Conservation (phyloP, 1,140 invertebrate species). For the Apis florea region DNA sequence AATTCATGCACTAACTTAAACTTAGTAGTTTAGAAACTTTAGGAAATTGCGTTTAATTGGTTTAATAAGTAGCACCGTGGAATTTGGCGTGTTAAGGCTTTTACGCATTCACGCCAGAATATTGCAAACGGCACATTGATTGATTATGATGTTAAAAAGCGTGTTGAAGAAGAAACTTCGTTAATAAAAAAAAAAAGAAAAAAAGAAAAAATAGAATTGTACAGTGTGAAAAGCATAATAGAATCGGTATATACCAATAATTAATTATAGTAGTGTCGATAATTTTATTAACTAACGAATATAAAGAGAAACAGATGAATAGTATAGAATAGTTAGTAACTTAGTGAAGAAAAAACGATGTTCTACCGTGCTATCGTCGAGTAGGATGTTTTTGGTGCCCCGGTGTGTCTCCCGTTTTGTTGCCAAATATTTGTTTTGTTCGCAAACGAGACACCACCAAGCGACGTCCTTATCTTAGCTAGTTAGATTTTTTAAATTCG, state of each 20-base stretch:
- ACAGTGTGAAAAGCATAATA: not conserved
- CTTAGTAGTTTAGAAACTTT: not conserved
- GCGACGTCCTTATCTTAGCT: slow-evolving; percentile 35
- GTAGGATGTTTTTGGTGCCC: slow-evolving; percentile 48
- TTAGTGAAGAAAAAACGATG: not conserved
- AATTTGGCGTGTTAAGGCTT: not conserved
- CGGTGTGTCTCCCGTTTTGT: slow-evolving; percentile 50
- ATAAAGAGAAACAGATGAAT: too few relatives aligned
- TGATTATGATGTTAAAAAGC: too few relatives aligned
- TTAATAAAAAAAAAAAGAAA: not conserved
- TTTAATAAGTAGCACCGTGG: not conserved
- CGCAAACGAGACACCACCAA: slow-evolving; percentile 29
- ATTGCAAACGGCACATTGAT: not conserved
- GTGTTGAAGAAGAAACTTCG: not conserved
- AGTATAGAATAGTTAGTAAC: not conserved
- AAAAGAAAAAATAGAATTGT: not conserved
- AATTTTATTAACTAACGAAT: not conserved
- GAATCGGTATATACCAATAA: not conserved
- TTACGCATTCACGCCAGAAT: not conserved
- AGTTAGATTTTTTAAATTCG: slow-evolving; percentile 39
- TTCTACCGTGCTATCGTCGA: slow-evolving; percentile 16
- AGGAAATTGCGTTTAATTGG: not conserved
- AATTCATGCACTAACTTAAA: not conserved
- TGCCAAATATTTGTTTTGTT: slow-evolving; percentile 42
- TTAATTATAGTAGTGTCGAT: not conserved